Evolutionary conservation across 1,140 invertebrate genomes (phyloP).

Genomic region (Drosophila santomea): DNA sequence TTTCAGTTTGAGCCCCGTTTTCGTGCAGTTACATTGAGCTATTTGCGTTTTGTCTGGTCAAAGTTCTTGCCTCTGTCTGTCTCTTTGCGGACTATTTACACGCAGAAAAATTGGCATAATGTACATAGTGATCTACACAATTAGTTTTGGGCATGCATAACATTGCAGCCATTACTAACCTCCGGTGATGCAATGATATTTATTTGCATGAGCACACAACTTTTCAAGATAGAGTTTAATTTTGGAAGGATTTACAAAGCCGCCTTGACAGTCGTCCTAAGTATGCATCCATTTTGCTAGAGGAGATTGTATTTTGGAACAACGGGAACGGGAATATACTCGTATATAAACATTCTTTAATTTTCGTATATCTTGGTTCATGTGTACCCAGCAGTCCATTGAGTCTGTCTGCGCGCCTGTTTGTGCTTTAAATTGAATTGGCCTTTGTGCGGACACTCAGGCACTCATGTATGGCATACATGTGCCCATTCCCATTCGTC

Average conservation of each 20-base stretch:
- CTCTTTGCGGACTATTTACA: constrained; percentile 3
- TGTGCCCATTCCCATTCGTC: constrained; percentile 50
- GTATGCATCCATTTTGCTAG: too few species aligned
- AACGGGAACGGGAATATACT: too few species aligned
- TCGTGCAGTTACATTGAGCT: constrained; percentile 76
- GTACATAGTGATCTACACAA: not conserved
- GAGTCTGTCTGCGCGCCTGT: constrained; percentile 14
- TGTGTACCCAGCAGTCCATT: constrained; percentile 17
- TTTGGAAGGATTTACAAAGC: not conserved
- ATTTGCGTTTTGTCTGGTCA: constrained; percentile 66
- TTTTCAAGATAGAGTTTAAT: not conserved
- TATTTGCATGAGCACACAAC: too few species aligned
- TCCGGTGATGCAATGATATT: too few species aligned
- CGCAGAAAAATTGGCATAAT: not conserved
- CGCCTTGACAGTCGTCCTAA: too few species aligned
- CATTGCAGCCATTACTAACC: too few species aligned
- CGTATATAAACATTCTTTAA: not conserved
- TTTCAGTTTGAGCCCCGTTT: constrained; percentile 61
- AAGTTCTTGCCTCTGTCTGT: constrained; percentile 46
- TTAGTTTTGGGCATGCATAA: not conserved
- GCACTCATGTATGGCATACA: constrained; percentile 68
- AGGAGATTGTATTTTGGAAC: not conserved
- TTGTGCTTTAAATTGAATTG: constrained; percentile 77
- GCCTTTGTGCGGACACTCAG: constrained; percentile 67
- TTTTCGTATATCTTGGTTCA: not conserved